These are phyloP conservation scores for Aphidoletes aphidimyza DNA, from an alignment of 2,888 invertebrate species.

Conservation along the genomic window DNA sequence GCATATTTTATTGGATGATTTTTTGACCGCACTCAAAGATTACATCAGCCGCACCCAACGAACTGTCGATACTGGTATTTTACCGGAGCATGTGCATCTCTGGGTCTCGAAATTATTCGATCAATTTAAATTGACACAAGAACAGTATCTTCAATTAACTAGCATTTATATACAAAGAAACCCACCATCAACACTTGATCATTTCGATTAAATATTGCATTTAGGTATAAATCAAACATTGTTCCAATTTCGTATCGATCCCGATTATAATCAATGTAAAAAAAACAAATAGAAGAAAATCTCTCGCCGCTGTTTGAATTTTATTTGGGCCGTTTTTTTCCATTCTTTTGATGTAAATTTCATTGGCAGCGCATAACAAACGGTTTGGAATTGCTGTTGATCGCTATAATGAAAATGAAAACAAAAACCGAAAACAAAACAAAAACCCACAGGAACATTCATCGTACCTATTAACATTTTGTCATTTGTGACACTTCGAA, in stretches of 20 bases:
- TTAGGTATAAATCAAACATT: neutral
- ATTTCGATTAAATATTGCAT: neutral
- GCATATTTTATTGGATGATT: conserved; percentile 10
- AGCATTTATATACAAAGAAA: conserved; percentile 27
- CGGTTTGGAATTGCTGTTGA: neutral
- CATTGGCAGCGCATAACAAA: neutral
- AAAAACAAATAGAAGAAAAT: no score
- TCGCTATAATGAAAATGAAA: neutral
- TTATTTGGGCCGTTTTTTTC: no score
- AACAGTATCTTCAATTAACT: conserved; percentile 24
- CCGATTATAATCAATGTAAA: no score
- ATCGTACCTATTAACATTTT: conserved; percentile 17
- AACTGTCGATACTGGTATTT: neutral
- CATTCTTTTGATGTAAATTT: neutral
- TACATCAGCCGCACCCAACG: neutral
- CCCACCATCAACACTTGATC: conserved; percentile 15
- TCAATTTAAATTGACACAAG: conserved; percentile 10
- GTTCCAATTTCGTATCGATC: neutral
- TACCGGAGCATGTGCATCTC: neutral
- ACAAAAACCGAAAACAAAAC: neutral
- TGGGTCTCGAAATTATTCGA: conserved; percentile 26
- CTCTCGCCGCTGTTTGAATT: no score
- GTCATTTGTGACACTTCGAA: neutral
- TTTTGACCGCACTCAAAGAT: neutral
- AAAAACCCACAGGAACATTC: neutral